Base-by-base conservation (phyloP, 2,888 invertebrate genomes). In the Eristalis pertinax region DNA sequence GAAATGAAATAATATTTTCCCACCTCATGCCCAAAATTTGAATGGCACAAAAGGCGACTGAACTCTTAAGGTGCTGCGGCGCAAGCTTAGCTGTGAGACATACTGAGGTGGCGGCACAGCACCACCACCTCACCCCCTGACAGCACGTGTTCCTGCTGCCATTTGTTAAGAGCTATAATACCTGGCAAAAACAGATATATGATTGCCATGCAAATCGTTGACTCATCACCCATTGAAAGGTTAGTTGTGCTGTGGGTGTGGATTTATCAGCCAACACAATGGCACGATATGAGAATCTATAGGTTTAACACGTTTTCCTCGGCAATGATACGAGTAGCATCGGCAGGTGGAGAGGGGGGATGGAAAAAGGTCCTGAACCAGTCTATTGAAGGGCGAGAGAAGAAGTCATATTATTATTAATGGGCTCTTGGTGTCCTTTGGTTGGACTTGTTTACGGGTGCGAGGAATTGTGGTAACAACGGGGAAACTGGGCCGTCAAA, bases 201-300 rank as follows among this genome's bases (percentile, higher is more conserved):
- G 80, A 81, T 81, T 74, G 80, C 74, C 74, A 81, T 81, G 80
- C 74, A 81, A 81, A 81, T 81, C 64, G 80, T 58, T 63, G 80
- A 69, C 74, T 81, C 68, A 69, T 74, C 73, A 56, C 63, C 74
- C 56, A 69, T 69, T 81, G 69, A 75, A 81, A 22, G 68, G 68
- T 38, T 74, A 74, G 68, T 67, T 62, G 80, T 73, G 70, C 70
- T 67, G 60, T 72, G 8, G 2, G 4, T 50, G 67, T 73, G 65
- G 72, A 43, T 79, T 65, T 67, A 35, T 32, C 60, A 13, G 22
- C 4, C 38, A 41, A 32, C 72, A 62, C 58, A 73, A 73, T 73
- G 65, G 73, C 32, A 62, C 60, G 32, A 65, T 35, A 24, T 63
- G 56, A 29, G 41, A 67, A 62, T 65, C 72, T 73, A 67, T 79